Evolutionary conservation across 2,797 vertebrate genomes (phyloP), one percentile per base, ranked within the genome.

Genomic region (Gallinago solitaria): DNA sequence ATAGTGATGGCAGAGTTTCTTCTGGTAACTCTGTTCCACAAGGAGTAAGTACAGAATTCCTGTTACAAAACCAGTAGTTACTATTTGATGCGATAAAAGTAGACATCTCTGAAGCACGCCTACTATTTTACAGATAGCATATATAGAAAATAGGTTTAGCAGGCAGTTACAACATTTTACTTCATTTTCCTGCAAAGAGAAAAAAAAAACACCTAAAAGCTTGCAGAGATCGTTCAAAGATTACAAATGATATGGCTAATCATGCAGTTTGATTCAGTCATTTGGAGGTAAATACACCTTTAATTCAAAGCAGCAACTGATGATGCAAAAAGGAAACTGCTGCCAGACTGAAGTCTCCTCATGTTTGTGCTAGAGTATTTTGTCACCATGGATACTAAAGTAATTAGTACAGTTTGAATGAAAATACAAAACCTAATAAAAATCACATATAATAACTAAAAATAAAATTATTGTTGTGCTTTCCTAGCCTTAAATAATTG

Each of bases 311-410:
- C 21, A 74, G 45, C 8, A 75, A 35, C 11, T 33, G n/a, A 59
- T 67, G 16, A 73, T 1, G 1, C 47, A 69, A 33, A 27, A 92
- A 67, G 30, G 20, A 75, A 93, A 63, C 9, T 48, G 67, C 54
- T 88, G 59, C 43, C 67, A 86, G 60, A 27, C 41, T 54, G 73
- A 93, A 37, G 68, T 64, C n/a, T 54, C 60, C 28, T 41, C 65
- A 16, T 54, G 13, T 54, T 64, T 91, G 73, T 74, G 71, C 50
- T 70, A 68, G 14, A 14, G 16, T 41, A 60, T 92, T 96, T 84
- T 85, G 69, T 91, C 76, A 90, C 74, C 30, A 0, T 74, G 85
- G 89, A 53, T 56, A 95, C 59, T 37, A 25, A 74, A 70, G 64
- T 39, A 81, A 95, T 90, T 78, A 67, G 67, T 74, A 12, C 5